Evolutionary conservation across 2,888 invertebrate genomes (phyloP).

Genomic region (Zhuqinia jingwanae): DNA sequence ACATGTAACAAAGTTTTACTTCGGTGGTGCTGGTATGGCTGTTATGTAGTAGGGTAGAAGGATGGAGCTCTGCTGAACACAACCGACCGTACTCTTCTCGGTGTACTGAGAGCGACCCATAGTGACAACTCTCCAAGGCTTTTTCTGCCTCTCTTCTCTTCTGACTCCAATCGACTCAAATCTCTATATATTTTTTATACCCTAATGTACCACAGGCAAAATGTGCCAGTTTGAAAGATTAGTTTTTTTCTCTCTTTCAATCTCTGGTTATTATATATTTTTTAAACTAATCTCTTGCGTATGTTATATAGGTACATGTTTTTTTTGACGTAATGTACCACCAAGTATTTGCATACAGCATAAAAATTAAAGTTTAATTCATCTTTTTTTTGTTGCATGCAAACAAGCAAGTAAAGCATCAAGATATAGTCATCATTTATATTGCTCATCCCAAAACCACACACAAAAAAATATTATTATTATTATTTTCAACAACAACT

Average conservation of each 20-base stretch:
- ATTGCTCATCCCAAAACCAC: constrained; percentile 2
- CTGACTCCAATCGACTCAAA: too few relatives aligned
- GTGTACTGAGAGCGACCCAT: constrained; percentile 73
- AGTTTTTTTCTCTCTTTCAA: background rate
- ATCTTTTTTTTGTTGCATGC: too few relatives aligned
- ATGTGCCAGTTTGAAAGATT: constrained; percentile 49
- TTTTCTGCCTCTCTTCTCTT: constrained; percentile 65
- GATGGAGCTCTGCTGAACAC: constrained; percentile 19
- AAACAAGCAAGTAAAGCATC: too few relatives aligned
- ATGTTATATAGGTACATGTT: background rate
- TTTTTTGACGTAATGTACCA: too few relatives aligned
- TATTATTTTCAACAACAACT: too few relatives aligned
- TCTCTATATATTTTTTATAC: too few relatives aligned
- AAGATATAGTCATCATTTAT: constrained; percentile 45
- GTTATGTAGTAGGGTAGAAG: background rate
- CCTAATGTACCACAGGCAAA: constrained; percentile 70
- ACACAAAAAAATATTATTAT: too few relatives aligned
- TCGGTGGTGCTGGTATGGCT: too few relatives aligned
- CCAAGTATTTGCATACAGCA: background rate
- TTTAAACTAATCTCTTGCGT: background rate
- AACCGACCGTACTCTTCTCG: constrained; percentile 50
- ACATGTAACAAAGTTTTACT: background rate
- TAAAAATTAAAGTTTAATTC: constrained; percentile 26
- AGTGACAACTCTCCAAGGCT: constrained; percentile 73
- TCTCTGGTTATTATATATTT: background rate